Evolutionary conservation across 1,140 invertebrate genomes (phyloP).

Genomic region (Nilaparvata lugens): DNA sequence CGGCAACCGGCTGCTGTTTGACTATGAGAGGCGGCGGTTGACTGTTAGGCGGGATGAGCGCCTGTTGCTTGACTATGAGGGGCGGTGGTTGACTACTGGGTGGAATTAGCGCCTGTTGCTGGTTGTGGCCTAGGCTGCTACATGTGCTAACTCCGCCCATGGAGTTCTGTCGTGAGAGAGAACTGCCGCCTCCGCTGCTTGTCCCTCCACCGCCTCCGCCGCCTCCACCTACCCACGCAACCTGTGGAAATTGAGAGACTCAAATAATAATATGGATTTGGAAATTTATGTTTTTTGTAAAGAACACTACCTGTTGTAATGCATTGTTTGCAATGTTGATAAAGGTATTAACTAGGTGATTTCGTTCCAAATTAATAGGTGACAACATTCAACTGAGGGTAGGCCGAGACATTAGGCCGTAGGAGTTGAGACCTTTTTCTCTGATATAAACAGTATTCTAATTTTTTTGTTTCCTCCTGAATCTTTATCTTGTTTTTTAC

Average conservation of each 20-base stretch:
- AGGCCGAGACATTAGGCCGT: too few relatives aligned
- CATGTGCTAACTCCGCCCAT: conserved; percentile 29
- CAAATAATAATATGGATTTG: too few relatives aligned
- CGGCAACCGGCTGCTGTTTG: neutral
- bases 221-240: conserved; percentile 34
- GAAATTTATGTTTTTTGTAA: neutral
- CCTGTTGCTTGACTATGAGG: conserved; percentile 4
- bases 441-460: too few relatives aligned
- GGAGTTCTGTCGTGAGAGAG: conserved; percentile 38
- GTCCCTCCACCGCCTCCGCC: neutral
- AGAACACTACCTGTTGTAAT: neutral
- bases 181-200: conserved; percentile 13
- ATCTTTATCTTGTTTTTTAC: too few relatives aligned
- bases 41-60: too few relatives aligned
- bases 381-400: too few relatives aligned
- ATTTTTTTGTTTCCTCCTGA: too few relatives aligned
- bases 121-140: conserved; percentile 16
- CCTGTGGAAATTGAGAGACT: conserved; percentile 34
- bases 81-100: conserved; percentile 3
- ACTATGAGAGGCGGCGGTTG: too few relatives aligned
- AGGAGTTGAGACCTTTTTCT: too few relatives aligned
- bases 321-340: too few relatives aligned
- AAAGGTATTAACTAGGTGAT: too few relatives aligned
- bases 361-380: too few relatives aligned
- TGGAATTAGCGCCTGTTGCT: neutral